Percentiles rank a stretch among this genome's conserved stretches.
Conservation (phyloP, 1,140 invertebrate species). For the Solenopsis invicta region DNA sequence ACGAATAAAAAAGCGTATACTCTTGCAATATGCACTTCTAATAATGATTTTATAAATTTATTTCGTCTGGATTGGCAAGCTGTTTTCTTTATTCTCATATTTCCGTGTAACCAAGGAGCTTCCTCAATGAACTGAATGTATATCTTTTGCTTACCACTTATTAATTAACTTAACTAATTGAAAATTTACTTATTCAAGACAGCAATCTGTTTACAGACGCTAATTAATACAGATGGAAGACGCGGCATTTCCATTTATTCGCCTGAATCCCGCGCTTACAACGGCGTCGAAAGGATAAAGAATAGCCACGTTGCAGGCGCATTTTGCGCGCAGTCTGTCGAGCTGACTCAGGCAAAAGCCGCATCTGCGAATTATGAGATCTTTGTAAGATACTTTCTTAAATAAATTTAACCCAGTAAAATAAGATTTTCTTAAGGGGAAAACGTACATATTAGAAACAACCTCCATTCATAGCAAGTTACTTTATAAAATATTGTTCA, state of each 20-base stretch:
- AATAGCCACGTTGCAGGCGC: slow-evolving; percentile 17
- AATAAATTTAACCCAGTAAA: slow-evolving; percentile 27
- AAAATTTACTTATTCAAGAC: slow-evolving; percentile 4
- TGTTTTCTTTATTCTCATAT: not conserved
- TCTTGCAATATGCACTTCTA: slow-evolving; percentile 11
- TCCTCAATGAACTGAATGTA: not conserved
- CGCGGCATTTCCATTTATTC: slow-evolving; percentile 44
- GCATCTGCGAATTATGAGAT: not conserved
- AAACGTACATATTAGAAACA: not conserved
- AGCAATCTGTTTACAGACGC: slow-evolving; percentile 26
- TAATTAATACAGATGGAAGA: slow-evolving; percentile 31
- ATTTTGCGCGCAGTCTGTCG: not conserved
- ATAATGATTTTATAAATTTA: slow-evolving; percentile 9
- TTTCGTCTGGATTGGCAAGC: not conserved
- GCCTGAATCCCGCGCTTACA: slow-evolving; percentile 16
- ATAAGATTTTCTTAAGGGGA: not conserved
- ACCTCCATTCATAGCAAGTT: not conserved
- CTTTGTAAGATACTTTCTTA: not conserved
- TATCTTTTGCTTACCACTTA: not conserved
- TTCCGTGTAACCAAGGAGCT: not conserved
- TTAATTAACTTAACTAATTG: slow-evolving; percentile 29
- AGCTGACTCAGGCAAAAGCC: slow-evolving; percentile 1
- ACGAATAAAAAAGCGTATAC: slow-evolving; percentile 12
- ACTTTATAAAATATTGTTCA: not conserved
- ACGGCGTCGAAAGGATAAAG: slow-evolving; percentile 15